Evolutionary conservation across 2,888 invertebrate genomes (phyloP).

Genomic region (Periphyllus acericola): DNA sequence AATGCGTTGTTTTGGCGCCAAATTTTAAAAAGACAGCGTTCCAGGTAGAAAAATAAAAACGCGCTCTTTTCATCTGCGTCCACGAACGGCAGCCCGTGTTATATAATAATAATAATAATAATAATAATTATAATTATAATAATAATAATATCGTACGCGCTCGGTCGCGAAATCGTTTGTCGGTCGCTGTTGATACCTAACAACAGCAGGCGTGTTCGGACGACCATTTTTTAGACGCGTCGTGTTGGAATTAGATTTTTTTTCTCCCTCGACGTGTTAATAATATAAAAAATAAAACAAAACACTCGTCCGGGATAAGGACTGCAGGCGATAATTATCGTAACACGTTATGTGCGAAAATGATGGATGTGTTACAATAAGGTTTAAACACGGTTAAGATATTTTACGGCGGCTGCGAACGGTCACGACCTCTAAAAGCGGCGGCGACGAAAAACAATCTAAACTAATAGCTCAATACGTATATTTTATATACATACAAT

Average conservation of each 20-base stretch:
- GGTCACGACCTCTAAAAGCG: constrained; percentile 32
- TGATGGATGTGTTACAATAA: constrained; percentile 30
- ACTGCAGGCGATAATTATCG: constrained; percentile 30
- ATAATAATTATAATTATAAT: too few species aligned
- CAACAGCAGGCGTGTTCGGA: not conserved
- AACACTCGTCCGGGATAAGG: constrained; percentile 14
- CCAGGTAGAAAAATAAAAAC: too few species aligned
- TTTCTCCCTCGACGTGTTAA: not conserved
- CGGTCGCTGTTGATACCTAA: not conserved
- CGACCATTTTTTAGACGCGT: not conserved
- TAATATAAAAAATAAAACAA: not conserved
- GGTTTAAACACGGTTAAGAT: too few species aligned
- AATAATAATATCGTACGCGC: not conserved
- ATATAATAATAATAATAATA: too few species aligned
- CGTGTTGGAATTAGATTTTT: not conserved
- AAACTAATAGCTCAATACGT: constrained; percentile 7
- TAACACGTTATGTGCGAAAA: constrained; percentile 51
- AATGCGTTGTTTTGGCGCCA: too few species aligned
- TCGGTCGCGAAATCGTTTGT: constrained; percentile 32
- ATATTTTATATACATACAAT: not conserved
- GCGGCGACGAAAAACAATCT: constrained; percentile 27
- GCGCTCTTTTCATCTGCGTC: too few species aligned
- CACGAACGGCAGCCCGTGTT: too few species aligned
- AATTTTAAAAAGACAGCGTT: too few species aligned
- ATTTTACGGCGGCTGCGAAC: not conserved